Percentiles rank a stretch among this genome's conserved stretches.
Evolutionary conservation across 2,888 invertebrate genomes (phyloP).

Genomic region (Nomada ferruginata): DNA sequence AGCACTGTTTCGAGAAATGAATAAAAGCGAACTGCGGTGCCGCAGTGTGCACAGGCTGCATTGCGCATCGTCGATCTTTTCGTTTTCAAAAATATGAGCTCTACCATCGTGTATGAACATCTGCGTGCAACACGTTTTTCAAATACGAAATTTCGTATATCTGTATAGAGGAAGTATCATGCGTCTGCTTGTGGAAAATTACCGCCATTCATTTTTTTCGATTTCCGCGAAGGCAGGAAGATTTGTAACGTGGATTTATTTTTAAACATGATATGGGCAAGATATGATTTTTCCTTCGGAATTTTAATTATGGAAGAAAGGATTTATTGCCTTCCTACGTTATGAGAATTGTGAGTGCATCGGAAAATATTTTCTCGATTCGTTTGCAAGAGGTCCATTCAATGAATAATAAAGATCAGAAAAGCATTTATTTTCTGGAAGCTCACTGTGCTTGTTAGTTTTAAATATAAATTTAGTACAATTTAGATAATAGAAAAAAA

Average conservation of each 20-base stretch:
- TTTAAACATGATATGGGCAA: background rate
- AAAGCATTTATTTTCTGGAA: too few relatives aligned
- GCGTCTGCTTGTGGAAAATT: constrained; percentile 8
- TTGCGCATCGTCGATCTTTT: constrained; percentile 37
- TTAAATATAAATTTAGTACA: too few relatives aligned
- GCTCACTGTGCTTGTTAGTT: too few relatives aligned
- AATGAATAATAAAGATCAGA: too few relatives aligned
- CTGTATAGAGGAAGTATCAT: background rate
- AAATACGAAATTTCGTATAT: background rate
- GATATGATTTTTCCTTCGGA: too few relatives aligned
- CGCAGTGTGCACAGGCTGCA: constrained; percentile 47
- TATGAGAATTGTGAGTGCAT: too few relatives aligned
- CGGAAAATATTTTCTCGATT: too few relatives aligned
- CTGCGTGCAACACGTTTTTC: constrained; percentile 23
- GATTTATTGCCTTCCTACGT: too few relatives aligned
- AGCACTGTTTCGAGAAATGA: constrained; percentile 37
- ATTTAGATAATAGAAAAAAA: too few relatives aligned
- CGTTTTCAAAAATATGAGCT: constrained; percentile 12
- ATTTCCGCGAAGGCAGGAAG: background rate
- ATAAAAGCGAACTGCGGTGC: constrained; percentile 34
- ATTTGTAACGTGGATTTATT: background rate
- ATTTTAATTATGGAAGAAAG: too few relatives aligned
- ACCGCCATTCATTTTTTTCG: background rate
- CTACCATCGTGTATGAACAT: background rate
- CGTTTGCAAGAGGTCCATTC: too few relatives aligned